Base-by-base conservation (phyloP, 2,113 vertebrate genomes). In the Dicerorhinus sumatrensis region DNA sequence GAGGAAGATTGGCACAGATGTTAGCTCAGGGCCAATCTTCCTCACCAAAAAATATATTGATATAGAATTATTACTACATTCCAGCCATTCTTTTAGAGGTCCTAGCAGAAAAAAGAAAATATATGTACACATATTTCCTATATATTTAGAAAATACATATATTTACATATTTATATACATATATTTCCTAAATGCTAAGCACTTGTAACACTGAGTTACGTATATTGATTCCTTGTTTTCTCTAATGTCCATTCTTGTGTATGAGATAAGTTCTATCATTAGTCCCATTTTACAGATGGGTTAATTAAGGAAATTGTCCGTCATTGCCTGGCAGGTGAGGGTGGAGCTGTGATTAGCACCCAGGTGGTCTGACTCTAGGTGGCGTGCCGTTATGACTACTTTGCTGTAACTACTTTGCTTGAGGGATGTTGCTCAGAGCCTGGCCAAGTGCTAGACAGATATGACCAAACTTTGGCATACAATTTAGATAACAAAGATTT, bases 361-460 rank as follows among this genome's bases (percentile, higher is more conserved):
- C 21, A 62, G 51, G 31, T 23, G 4, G 3, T 42, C 46, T 88
- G 23, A 60, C 5, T 25, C 18, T 33, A 42, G 31, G 54, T 13
- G 0, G 12, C 39, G 16, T 3, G 9, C 33, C 46, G 33, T 23
- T 56, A 3, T 17, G 4, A 73, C 16, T 17, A 0, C 18, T 27
- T 56, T 16, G 2, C 20, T 39, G 2, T 12, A 56, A 56, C 16
- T 21, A 83, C 10, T 42, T n/a, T 14, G 39, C 18, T 42, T 63
- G 11, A n/a, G 27, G 31, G 2, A n/a, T 60, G 8, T 58, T 42
- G 4, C n/a, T n/a, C n/a, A 14, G 31, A 69, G 3, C 1, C 23
- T 77, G 20, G 2, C 23, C 7, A 46, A 3, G 1, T 29, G 23
- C 65, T 65, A 6, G 27, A 31, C 14, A 70, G n/a, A 4, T 56